Percentiles rank a stretch among this genome's conserved stretches.
Evolutionary conservation across 2,113 vertebrate genomes (phyloP).

Genomic region (Atherinomorus stipes): DNA sequence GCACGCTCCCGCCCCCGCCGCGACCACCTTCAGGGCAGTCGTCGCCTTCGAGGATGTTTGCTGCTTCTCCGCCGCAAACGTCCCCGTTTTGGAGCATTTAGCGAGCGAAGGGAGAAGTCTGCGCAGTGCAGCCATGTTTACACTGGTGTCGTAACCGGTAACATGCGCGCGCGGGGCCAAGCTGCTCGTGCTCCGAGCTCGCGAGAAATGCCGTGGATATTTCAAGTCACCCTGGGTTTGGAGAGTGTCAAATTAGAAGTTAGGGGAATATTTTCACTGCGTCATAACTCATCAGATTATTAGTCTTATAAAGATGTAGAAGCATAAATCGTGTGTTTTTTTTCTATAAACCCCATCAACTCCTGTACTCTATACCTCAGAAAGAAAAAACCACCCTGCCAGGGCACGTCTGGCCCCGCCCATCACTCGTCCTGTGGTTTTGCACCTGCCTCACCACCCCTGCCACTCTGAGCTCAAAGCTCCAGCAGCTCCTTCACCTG

Average conservation of each 20-base stretch:
- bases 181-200: slow-evolving; percentile 54
- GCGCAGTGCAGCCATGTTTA: slow-evolving; percentile 76
- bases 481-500: slow-evolving; percentile 67
- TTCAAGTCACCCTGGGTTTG: slow-evolving; percentile 43
- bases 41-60: slow-evolving; percentile 5
- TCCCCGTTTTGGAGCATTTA: slow-evolving; percentile 1
- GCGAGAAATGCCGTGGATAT: slow-evolving; percentile 71
- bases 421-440: slow-evolving; percentile 84
- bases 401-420: slow-evolving; percentile 95
- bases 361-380: slow-evolving; percentile 36
- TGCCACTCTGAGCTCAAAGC: slow-evolving; percentile 78
- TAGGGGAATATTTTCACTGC: background rate
- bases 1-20: slow-evolving; percentile 61
- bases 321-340: too few relatives aligned
- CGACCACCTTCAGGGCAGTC: slow-evolving; percentile 34
- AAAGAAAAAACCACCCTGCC: slow-evolving; percentile 82
- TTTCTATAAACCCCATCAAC: too few relatives aligned
- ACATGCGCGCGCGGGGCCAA: background rate
- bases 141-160: slow-evolving; percentile 30
- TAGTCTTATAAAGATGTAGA: background rate
- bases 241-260: slow-evolving; percentile 23
- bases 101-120: slow-evolving; percentile 51
- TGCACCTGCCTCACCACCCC: slow-evolving; percentile 93
- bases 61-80: slow-evolving; percentile 16
- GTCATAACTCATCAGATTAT: too few relatives aligned